A percentile compares a stretch with the other conserved stretches of the same genome.
Conservation (phyloP, 2,888 invertebrate genomes). For the Abscondita cerata region DNA sequence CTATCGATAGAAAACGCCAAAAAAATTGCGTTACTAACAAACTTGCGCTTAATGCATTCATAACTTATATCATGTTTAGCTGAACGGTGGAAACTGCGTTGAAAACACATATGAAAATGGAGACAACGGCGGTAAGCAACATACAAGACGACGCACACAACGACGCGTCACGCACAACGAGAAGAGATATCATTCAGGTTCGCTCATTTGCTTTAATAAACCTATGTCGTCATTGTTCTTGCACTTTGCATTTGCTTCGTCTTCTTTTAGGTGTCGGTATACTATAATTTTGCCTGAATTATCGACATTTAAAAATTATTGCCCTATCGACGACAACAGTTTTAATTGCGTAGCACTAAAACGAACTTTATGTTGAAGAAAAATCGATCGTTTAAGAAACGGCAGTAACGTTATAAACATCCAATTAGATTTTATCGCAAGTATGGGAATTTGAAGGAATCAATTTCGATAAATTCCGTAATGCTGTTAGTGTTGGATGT, state of each 20-base stretch:
- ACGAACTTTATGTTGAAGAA: too few species aligned
- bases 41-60: conserved; percentile 25
- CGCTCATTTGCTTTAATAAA: conserved; percentile 40
- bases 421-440: conserved; percentile 6
- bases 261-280: conserved; percentile 13
- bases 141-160: conserved; percentile 86
- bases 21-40: conserved; percentile 28
- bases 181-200: conserved; percentile 98
- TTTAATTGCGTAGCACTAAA: neutral
- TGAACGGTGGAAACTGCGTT: conserved; percentile 59
- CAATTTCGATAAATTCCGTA: conserved; percentile 1
- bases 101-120: conserved; percentile 55
- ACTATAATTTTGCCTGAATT: neutral
- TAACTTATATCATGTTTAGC: conserved; percentile 48
- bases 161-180: conserved; percentile 96
- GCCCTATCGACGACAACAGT: neutral
- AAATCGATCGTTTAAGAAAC: neutral
- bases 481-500: neutral
- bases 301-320: neutral
- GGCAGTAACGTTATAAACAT: neutral
- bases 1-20: conserved; percentile 4
- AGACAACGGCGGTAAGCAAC: conserved; percentile 60
- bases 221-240: too few species aligned
- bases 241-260: conserved; percentile 10
- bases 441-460: neutral